Percentiles rank a stretch among this genome's conserved stretches.
Evolutionary conservation across 2,888 invertebrate genomes (phyloP).

Genomic region (Meta bourneti): DNA sequence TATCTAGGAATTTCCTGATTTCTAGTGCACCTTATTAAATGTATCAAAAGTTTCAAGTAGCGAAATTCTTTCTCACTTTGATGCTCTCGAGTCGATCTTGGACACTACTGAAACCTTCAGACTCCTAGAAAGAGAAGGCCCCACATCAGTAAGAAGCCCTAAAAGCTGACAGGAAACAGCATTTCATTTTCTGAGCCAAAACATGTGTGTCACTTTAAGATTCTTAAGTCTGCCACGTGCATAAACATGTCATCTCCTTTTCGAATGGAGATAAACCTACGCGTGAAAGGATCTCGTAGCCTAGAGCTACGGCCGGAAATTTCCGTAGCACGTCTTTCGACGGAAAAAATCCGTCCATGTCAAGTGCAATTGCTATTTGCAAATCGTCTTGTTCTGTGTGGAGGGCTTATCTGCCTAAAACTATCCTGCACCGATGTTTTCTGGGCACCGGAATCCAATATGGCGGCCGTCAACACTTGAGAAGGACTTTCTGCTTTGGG

Average conservation of each 20-base stretch:
- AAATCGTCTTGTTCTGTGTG: slow-evolving; percentile 50
- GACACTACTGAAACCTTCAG: no score
- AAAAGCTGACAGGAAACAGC: slow-evolving; percentile 42
- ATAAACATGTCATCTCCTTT: slow-evolving; percentile 66
- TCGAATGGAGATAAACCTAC: neutral
- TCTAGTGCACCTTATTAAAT: no score
- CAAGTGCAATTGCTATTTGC: slow-evolving; percentile 75
- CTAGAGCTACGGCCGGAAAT: no score
- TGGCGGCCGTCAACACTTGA: slow-evolving; percentile 54
- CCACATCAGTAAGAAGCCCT: no score
- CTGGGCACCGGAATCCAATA: slow-evolving; percentile 62
- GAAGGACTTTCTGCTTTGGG: slow-evolving; percentile 22
- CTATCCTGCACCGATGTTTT: slow-evolving; percentile 26
- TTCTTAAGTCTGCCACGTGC: slow-evolving; percentile 68
- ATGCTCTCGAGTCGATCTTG: no score
- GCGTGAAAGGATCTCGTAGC: no score
- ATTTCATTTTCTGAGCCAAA: slow-evolving; percentile 57
- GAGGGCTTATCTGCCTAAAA: slow-evolving; percentile 65
- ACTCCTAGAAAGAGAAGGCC: no score
- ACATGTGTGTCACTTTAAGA: slow-evolving; percentile 70
- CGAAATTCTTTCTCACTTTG: no score
- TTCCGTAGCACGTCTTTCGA: no score
- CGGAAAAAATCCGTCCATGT: slow-evolving; percentile 26
- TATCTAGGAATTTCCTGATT: no score
- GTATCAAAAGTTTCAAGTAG: no score